A percentile compares a stretch with the other conserved stretches of the same genome.
phyloP scores from a whole-genome alignment of 2,113 vertebrate species.

The Diadophis punctatus region DNA sequence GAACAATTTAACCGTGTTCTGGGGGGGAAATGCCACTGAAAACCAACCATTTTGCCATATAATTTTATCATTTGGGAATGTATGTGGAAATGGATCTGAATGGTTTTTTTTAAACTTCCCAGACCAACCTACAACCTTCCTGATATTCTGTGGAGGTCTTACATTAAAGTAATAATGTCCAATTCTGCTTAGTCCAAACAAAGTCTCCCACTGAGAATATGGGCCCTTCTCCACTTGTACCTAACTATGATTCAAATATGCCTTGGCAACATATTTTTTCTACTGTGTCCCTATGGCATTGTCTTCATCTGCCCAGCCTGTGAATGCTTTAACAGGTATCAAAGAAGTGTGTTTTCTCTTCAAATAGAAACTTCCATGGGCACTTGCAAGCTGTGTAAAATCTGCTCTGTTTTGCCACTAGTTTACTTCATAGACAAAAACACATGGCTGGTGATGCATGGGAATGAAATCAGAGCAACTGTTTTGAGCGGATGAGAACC shows the following conservation, averaged over 20 bases:
- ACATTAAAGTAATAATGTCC: neutral
- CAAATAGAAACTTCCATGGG: neutral
- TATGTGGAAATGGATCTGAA: neutral
- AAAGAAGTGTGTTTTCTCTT: neutral
- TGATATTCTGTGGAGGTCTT: neutral
- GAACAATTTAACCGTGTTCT: neutral
- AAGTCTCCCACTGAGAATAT: neutral
- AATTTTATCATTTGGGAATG: neutral
- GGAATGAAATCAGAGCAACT: neutral
- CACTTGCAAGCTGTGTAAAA: neutral
- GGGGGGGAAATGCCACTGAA: neutral
- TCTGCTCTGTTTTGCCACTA: neutral
- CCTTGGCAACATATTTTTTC: neutral
- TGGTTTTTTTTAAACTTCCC: neutral
- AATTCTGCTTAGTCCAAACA: neutral
- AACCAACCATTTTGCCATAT: neutral
- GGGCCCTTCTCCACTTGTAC: neutral
- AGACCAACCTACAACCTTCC: neutral
- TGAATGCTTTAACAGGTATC: neutral
- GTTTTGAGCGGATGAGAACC: neutral
- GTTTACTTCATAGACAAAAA: neutral
- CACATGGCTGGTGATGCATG: neutral
- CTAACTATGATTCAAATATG: neutral
- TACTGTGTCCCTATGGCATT: neutral
- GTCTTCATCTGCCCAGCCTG: neutral